Evolutionary conservation across 2,113 vertebrate species (phyloP).

Genomic region (Ramphastos sulfuratus): DNA sequence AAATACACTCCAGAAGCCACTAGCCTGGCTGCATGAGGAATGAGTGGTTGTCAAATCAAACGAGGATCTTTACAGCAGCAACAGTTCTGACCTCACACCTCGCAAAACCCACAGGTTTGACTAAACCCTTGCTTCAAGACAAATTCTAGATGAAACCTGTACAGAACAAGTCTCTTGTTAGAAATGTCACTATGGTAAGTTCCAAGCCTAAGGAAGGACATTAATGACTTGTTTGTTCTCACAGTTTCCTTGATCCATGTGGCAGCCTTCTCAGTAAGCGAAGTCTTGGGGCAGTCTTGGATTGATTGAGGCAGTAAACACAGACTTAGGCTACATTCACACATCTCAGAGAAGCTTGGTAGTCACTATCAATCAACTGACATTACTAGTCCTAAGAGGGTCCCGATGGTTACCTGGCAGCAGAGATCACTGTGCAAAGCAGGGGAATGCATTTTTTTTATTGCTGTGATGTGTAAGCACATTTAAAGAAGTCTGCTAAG

Average conservation of each 20-base stretch:
- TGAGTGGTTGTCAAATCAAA: not conserved
- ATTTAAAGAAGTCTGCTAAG: constrained; percentile 68
- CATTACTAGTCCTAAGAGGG: not conserved
- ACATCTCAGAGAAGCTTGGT: not conserved
- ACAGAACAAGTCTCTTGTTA: not conserved
- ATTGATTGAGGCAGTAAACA: not conserved
- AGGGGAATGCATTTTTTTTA: not conserved
- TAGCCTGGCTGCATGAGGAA: not conserved
- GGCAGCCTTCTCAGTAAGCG: not conserved
- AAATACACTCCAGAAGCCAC: not conserved
- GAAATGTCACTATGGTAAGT: not conserved
- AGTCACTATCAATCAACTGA: not conserved
- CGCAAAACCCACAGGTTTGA: not conserved
- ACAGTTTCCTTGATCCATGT: not conserved
- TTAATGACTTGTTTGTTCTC: not conserved
- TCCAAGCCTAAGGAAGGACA: not conserved
- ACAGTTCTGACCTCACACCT: not conserved
- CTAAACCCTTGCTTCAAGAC: not conserved
- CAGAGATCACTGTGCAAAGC: not conserved
- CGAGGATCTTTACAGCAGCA: not conserved
- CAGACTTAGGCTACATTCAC: not conserved
- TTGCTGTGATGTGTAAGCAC: not conserved
- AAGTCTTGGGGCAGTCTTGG: not conserved
- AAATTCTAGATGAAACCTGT: not conserved
- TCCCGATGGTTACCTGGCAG: constrained; percentile 35